These are phyloP conservation scores for Cherax destructor DNA, from an alignment of 1,140 invertebrate genomes.

Conservation along the genomic window DNA sequence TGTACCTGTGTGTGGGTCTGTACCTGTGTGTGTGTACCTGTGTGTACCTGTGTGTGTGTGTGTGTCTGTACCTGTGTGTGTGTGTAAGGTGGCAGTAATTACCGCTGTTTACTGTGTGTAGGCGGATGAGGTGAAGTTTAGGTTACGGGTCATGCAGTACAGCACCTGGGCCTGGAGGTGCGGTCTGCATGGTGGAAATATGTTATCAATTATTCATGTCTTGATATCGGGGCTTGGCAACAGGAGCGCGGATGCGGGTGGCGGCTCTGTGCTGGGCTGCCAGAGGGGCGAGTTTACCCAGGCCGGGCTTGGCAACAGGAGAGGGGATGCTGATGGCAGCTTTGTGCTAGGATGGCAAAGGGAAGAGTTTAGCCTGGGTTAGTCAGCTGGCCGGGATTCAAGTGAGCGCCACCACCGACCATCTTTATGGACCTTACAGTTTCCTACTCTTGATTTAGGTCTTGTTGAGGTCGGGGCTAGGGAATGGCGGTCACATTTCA, in stretches of 20 bases:
- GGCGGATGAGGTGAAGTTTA: background rate
- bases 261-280: background rate
- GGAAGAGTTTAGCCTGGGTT: background rate
- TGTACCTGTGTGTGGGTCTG: too few species aligned
- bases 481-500: too few species aligned
- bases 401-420: constrained; percentile 7
- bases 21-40: too few species aligned
- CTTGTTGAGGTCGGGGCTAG: background rate
- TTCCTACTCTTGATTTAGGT: background rate
- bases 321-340: background rate
- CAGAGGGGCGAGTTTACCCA: background rate
- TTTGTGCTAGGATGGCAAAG: background rate
- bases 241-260: background rate
- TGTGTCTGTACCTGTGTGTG: too few species aligned
- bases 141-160: constrained; percentile 11
- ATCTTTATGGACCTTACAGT: background rate
- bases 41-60: too few species aligned
- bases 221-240: constrained; percentile 40
- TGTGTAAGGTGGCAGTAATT: background rate
- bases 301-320: background rate
- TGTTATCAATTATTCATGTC: constrained; percentile 44
- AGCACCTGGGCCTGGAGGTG: constrained; percentile 4
- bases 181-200: constrained; percentile 22
- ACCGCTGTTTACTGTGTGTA: background rate
- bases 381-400: constrained; percentile 8